A percentile compares a stretch with the other conserved stretches of the same genome.
Evolutionary conservation across 1,140 invertebrate species (phyloP).

Genomic region (Drosophila varians): DNA sequence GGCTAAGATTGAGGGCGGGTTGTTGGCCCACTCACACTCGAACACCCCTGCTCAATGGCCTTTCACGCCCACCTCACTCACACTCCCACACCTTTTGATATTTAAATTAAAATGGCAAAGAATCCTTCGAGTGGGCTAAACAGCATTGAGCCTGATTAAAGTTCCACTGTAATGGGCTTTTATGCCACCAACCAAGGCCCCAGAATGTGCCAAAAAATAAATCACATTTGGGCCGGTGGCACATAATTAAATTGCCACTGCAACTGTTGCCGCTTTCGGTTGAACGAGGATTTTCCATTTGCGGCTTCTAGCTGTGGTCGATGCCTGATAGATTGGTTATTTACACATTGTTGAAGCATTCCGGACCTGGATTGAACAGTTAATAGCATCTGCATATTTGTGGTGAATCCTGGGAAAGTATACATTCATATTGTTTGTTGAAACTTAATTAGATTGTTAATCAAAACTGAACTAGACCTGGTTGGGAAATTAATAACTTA

Average conservation of each 20-base stretch:
- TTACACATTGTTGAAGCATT: not conserved
- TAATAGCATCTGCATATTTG: slow-evolving; percentile 29
- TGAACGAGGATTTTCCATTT: slow-evolving; percentile 34
- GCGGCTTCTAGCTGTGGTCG: slow-evolving; percentile 23
- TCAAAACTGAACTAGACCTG: slow-evolving; percentile 10
- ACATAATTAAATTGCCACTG: slow-evolving; percentile 13
- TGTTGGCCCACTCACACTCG: slow-evolving; percentile 12
- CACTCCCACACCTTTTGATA: slow-evolving; percentile 35
- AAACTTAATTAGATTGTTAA: slow-evolving; percentile 23
- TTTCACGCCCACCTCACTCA: slow-evolving; percentile 42
- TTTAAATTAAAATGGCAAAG: slow-evolving; percentile 59
- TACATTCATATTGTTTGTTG: slow-evolving; percentile 3
- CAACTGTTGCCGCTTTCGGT: slow-evolving; percentile 20
- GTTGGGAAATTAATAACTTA: not conserved
- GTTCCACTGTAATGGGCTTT: slow-evolving; percentile 2
- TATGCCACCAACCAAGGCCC: not conserved
- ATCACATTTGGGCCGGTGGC: slow-evolving; percentile 12
- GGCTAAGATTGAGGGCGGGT: not conserved
- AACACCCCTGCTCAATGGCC: slow-evolving; percentile 48
- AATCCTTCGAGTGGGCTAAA: slow-evolving; percentile 8
- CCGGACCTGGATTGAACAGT: not conserved
- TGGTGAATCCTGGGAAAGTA: slow-evolving; percentile 4
- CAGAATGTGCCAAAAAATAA: slow-evolving; percentile 25
- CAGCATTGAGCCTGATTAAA: slow-evolving; percentile 20
- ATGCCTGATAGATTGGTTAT: slow-evolving; percentile 16